Evolutionary conservation across 2,888 invertebrate species (phyloP), one percentile per base, ranked within the genome.

Genomic region (Cosmorhoe ocellata): DNA sequence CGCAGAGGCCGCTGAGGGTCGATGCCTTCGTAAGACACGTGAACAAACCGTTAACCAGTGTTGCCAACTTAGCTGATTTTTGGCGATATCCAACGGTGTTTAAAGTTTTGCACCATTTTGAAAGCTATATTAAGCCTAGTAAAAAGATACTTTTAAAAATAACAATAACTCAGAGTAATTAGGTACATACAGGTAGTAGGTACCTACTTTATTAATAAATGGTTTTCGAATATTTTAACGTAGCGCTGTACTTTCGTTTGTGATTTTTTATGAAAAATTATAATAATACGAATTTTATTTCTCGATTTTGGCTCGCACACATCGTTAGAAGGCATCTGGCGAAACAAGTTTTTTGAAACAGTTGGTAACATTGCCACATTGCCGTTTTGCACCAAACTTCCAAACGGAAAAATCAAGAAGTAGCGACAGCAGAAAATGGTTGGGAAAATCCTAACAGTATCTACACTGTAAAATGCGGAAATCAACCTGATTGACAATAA

Each of bases 1-100:
- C 81, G 88, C 84, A 77, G 86, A 84, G 87, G 87, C 88, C 85
- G 83, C 69, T 60, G 78, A 84, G 87, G 89, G 89, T 89, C 89
- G 89, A 84, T 90, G 89, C 77, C 89, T 84, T 70, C 74, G 73
- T 68, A 73, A 81, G 87, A 85, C 89, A 89, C 89, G 89, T 89
- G 89, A 88, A 74, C 69, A 67, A 68, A 85, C 89, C 89, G 89
- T 90, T 90, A 90, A 71, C 71, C 70, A 80, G 79, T 48, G 40
- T 26, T 48, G 43, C 53, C 44, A 48, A 28, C 37, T 30, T 37
- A 27, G 11, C 1, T 8, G 14, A 1, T 6, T 0, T 37, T 27
- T 34, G 3, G 42, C 14, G 26, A 43, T 11, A 47, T 47, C 32
- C 32, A 31, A 6, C 37, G 27, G 2, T 3, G n/a, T 31, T 40